A percentile compares a stretch with the other conserved stretches of the same genome.
phyloP scores from a whole-genome alignment of 2,888 invertebrate genomes.

The Tipula unca region DNA sequence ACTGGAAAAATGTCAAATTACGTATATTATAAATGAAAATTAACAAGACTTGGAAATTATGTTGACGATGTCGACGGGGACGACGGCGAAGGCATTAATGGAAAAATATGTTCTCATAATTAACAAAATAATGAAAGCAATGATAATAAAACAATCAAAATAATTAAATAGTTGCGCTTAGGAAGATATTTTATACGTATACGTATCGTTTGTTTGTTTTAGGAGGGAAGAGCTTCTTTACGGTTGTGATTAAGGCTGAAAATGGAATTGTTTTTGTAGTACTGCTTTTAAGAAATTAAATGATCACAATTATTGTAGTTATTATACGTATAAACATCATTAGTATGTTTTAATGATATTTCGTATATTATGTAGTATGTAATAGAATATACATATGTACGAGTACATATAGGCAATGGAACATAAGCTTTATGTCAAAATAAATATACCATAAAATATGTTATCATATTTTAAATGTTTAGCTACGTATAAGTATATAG shows the following conservation, averaged over 20 bases:
- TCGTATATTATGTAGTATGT: not conserved
- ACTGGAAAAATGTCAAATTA: not conserved
- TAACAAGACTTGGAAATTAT: not conserved
- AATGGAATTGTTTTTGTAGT: not conserved
- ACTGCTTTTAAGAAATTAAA: not conserved
- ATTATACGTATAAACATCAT: not conserved
- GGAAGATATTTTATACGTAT: not conserved
- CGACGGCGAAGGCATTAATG: not conserved
- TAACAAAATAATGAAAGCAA: not conserved
- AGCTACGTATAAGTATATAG: too few species aligned
- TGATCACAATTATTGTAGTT: not conserved
- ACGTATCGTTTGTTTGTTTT: not conserved
- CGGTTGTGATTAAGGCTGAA: not conserved
- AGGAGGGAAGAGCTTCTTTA: not conserved
- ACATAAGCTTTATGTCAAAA: not conserved
- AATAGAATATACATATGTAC: too few species aligned
- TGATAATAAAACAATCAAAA: conserved; percentile 14
- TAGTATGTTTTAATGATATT: not conserved
- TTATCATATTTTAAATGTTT: not conserved
- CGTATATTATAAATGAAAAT: not conserved
- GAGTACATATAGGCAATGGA: not conserved
- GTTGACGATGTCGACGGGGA: not conserved
- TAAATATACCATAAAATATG: not conserved
- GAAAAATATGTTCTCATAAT: not conserved
- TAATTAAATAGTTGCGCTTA: conserved; percentile 1